phyloP scores from a whole-genome alignment of 1,140 invertebrate species.

The Venustaconcha ellipsiformis region DNA sequence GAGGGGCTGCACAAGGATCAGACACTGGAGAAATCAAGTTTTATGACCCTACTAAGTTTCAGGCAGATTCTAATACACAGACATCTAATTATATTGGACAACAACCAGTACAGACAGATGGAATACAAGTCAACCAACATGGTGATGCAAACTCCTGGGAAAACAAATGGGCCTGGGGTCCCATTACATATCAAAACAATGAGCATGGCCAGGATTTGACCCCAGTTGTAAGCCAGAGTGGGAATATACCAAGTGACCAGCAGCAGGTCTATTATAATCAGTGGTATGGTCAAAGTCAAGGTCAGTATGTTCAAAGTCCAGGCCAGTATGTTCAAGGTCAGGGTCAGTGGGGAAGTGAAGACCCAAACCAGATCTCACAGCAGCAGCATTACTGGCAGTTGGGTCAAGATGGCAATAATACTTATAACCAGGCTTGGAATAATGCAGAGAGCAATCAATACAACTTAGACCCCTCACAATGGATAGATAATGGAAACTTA shows the following conservation, averaged over 20 bases:
- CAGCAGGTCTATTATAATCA: not conserved
- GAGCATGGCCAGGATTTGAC: not conserved
- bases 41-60: conserved; percentile 29
- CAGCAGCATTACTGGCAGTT: no score
- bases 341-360: conserved; percentile 12
- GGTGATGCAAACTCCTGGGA: conserved; percentile 14
- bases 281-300: conserved; percentile 6
- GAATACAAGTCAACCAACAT: not conserved
- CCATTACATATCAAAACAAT: conserved; percentile 2
- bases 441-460: conserved; percentile 9
- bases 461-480: conserved; percentile 3
- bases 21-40: conserved; percentile 17
- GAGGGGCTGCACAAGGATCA: not conserved
- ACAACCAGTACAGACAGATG: not conserved
- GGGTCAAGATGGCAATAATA: not conserved
- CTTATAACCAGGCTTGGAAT: conserved; percentile 7
- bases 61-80: conserved; percentile 4
- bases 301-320: conserved; percentile 7
- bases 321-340: conserved; percentile 8
- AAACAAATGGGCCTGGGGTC: conserved; percentile 19
- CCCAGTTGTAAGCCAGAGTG: conserved; percentile 1
- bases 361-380: no score
- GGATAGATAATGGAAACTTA: conserved; percentile 3
- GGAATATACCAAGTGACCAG: not conserved
- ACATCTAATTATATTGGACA: not conserved